Base-by-base conservation (phyloP, 2,113 vertebrate genomes). In the Cheilinus undulatus region DNA sequence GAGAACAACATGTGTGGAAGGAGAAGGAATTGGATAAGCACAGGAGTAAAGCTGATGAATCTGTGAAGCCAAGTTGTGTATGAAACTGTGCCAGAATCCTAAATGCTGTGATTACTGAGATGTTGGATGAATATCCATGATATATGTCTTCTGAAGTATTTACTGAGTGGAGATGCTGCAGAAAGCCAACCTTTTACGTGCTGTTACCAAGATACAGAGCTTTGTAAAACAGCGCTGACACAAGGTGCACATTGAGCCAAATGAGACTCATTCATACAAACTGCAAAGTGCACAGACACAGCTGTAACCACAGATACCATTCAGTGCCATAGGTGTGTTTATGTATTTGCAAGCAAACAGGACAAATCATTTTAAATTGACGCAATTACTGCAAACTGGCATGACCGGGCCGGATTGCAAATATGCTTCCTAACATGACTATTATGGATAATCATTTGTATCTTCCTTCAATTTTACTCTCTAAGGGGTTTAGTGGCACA, bases 341-440 rank as follows among this genome's bases (percentile, higher is more conserved):
- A 73, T 56, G 70, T 49, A 51, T 57, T 43, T 66, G 20, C 43
- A 26, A 57, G 20, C 26, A 38, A 42, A 50, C 1, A 17, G 7
- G 7, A 40, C 10, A 19, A n/a, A 32, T 64, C 6, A 49, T 36
- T 56, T 38, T 15, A 64, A 49, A 64, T 30, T 40, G 24, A 54
- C 0, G 4, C 10, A 6, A 26, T 38, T 53, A 54, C 30, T 23
- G 38, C 53, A 28, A 28, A 23, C 19, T 40, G 30, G 27, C 38
- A 67, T 32, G 27, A 54, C 22, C 45, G 59, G 30, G 15, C 40
- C 19, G 19, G n/a, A 38, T 22, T 15, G n/a, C 32, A 57, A 50
- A 65, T 5, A 57, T 51, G 24, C 50, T 56, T 50, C 50, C 59
- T 12, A 53, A 56, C 30, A n/a, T 63, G 32, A 50, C 32, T 58